Conservation (phyloP, 2,797 vertebrate species). For the Borostomias antarcticus region DNA sequence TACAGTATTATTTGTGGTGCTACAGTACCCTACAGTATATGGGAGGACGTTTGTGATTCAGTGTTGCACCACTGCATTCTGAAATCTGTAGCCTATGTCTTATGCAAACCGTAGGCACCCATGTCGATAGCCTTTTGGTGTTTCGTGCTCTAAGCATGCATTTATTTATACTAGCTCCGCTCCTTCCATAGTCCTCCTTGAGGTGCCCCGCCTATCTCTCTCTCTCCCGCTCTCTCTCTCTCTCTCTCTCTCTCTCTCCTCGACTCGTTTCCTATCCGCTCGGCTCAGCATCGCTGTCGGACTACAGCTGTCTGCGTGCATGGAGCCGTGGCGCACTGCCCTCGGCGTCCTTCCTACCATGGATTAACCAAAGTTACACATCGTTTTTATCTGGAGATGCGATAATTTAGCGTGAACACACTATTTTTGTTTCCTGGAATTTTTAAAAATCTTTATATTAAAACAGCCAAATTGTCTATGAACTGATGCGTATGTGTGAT, state of each 20-base stretch:
- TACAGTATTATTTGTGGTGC: too few relatives aligned
- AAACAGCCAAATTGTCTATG: not conserved
- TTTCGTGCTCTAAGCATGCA: not conserved
- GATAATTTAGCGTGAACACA: not conserved
- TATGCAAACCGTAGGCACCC: too few relatives aligned
- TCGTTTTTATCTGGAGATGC: not conserved
- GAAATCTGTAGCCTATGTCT: too few relatives aligned
- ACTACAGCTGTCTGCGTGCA: not conserved
- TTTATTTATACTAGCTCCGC: not conserved
- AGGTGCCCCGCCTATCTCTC: conserved; percentile 15
- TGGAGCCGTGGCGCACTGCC: not conserved
- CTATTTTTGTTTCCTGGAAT: not conserved
- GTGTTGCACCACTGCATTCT: not conserved
- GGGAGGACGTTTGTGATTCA: too few relatives aligned
- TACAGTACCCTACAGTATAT: too few relatives aligned
- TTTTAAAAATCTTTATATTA: not conserved
- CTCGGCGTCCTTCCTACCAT: not conserved
- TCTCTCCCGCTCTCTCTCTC: not conserved
- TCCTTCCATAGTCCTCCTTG: not conserved
- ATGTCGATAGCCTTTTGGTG: not conserved
- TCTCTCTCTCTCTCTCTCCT: not conserved
- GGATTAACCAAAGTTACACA: not conserved
- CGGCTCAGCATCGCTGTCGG: not conserved
- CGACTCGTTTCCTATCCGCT: not conserved
- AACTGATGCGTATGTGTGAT: not conserved